Base-by-base conservation (phyloP, 2,888 invertebrate species). In the Ectobius pallidus region DNA sequence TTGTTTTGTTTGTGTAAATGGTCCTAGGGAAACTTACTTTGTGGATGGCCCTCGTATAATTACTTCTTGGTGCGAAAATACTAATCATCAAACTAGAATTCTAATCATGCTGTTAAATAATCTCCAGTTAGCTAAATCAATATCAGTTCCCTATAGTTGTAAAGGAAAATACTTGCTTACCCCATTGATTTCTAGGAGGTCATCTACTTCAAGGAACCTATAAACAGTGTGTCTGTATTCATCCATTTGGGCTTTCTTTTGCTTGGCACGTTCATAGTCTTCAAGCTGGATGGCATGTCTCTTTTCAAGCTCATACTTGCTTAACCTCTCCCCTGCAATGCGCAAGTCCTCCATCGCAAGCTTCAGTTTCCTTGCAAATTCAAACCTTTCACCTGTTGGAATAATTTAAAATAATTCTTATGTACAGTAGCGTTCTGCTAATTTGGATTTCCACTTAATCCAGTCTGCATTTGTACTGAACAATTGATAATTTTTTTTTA, bases 281-380 rank as follows among this genome's bases (percentile, higher is more conserved):
- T 97, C 97, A 71, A 92, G 87, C 49, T 94, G 94, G 1, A 97
- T 96, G 0, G 97, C 97, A 72, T 95, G 95, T 30, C 94, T 87
- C 80, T 98, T 97, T 78, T 97, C 94, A 70, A 97, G 86, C 75
- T 97, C 91, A 85, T 95, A 94, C 77, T 96, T 92, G 0, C 96
- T 97, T 46, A 97, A 86, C 70, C 94, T 90, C 81, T 96, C 95
- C 0, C 97, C 97, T 0, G 94, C 94, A 74, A 91, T 90, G 11
- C 94, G 88, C 25, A 98, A 83, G 68, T 93, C 92, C 69, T 91
- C 88, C 83, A 96, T 94, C 0, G 95, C 93, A 1, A 92, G 88
- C 81, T 97, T 97, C 11, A 97, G 83, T 77, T 95, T 94, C 71
- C 96, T 91, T 0, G 97, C 97, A 83, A 95, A 96, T 81, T 97